Conservation (phyloP, 2,888 invertebrate species). For the Nemoura dubitans region DNA sequence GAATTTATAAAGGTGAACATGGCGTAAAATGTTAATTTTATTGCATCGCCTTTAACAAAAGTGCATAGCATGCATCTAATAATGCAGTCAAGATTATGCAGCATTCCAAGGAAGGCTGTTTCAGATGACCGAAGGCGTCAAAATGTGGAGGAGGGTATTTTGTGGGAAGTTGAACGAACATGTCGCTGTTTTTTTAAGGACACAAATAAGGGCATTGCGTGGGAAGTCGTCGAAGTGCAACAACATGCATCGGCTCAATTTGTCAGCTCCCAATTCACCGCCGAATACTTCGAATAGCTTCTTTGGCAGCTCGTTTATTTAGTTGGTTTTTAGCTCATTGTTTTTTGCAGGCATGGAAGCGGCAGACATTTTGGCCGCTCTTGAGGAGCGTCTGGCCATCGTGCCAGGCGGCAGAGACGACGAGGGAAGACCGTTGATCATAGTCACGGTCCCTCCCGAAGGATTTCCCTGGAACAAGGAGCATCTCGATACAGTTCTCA, state of each 20-base stretch:
- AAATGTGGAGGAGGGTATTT: background rate
- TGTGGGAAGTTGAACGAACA: background rate
- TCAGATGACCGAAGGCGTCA: background rate
- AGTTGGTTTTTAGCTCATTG: background rate
- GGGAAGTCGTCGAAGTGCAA: background rate
- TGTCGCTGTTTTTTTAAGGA: background rate
- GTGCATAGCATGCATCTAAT: background rate
- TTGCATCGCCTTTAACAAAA: background rate
- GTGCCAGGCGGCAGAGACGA: slow-evolving; percentile 74
- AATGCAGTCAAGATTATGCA: background rate
- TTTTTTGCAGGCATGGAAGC: slow-evolving; percentile 60
- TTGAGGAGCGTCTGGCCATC: slow-evolving; percentile 69
- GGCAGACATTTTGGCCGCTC: slow-evolving; percentile 66
- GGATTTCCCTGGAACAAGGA: slow-evolving; percentile 57
- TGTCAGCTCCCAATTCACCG: background rate
- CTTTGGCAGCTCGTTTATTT: background rate
- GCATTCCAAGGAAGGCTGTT: slow-evolving; percentile 33
- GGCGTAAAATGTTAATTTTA: background rate
- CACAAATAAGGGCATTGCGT: background rate
- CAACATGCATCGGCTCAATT: background rate
- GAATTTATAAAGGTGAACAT: background rate
- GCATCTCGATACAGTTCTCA: slow-evolving; percentile 59
- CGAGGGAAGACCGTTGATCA: slow-evolving; percentile 70
- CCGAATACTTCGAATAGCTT: background rate
- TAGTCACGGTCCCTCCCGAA: slow-evolving; percentile 70